Conservation (phyloP, 2,888 invertebrate species). For the Scelioninae gen. 2 region DNA sequence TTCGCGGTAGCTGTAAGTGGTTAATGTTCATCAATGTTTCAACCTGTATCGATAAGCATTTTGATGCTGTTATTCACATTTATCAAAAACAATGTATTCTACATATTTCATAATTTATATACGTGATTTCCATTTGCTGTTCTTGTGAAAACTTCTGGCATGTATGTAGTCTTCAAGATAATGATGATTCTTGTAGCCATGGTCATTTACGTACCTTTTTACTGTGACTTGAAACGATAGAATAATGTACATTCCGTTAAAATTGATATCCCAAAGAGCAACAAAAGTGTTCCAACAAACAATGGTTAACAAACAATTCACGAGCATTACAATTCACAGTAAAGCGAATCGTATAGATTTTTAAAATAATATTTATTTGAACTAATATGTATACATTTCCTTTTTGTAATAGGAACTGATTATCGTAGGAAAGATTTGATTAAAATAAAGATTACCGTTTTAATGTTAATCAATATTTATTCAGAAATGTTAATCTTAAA, state of each 20-base stretch:
- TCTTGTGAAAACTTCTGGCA: conserved; percentile 46
- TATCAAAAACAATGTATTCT: conserved; percentile 29
- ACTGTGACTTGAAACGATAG: conserved; percentile 50
- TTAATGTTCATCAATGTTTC: conserved; percentile 64
- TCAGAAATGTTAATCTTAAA: too few relatives aligned
- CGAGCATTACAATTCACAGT: conserved; percentile 54
- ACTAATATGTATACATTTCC: too few relatives aligned
- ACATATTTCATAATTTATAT: conserved; percentile 16
- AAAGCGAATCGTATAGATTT: conserved; percentile 40
- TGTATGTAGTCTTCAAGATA: conserved; percentile 44
- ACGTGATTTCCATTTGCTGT: conserved; percentile 19
- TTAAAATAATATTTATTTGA: not conserved
- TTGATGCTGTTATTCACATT: conserved; percentile 60
- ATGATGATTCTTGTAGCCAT: conserved; percentile 75
- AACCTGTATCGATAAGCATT: conserved; percentile 71
- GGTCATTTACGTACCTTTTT: conserved; percentile 70
- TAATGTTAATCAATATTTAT: too few relatives aligned
- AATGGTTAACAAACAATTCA: conserved; percentile 61
- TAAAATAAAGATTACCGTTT: too few relatives aligned
- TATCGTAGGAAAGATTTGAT: too few relatives aligned
- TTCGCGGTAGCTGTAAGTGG: conserved; percentile 55
- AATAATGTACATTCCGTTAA: conserved; percentile 60
- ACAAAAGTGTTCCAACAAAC: conserved; percentile 61
- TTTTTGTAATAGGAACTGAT: too few relatives aligned
- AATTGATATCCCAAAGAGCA: conserved; percentile 56